Evolutionary conservation across 1,140 invertebrate genomes (phyloP).

Genomic region (Belonocnema kinseyi): DNA sequence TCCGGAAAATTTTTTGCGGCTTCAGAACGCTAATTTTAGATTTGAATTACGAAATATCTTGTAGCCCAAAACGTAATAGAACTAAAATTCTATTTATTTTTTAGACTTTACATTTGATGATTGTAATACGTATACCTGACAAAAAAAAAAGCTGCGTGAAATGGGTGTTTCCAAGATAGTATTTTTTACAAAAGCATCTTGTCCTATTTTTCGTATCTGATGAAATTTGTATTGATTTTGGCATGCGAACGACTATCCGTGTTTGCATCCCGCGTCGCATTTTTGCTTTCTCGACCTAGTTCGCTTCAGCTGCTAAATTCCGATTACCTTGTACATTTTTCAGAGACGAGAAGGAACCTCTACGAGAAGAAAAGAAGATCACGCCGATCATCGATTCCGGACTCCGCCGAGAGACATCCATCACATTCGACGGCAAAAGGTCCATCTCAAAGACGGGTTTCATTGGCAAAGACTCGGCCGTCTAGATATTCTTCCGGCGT

Average conservation of each 20-base stretch:
- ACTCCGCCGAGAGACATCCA: constrained; percentile 84
- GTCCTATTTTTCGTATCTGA: neutral
- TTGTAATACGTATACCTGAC: no score
- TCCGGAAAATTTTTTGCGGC: no score
- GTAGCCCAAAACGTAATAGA: no score
- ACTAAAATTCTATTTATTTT: no score
- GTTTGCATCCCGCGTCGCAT: neutral
- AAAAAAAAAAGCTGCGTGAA: no score
- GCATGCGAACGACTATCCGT: neutral
- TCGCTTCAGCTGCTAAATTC: neutral
- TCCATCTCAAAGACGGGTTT: constrained; percentile 88
- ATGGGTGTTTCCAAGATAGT: no score
- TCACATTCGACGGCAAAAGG: constrained; percentile 87
- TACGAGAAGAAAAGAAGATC: constrained; percentile 80
- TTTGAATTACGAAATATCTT: no score
- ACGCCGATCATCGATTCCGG: constrained; percentile 80
- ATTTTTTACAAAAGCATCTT: no score
- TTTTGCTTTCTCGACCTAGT: neutral
- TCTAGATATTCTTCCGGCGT: constrained; percentile 80
- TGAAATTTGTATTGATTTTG: neutral
- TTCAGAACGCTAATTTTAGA: no score
- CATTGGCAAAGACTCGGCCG: constrained; percentile 89
- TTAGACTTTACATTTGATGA: no score
- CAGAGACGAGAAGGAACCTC: constrained; percentile 89
- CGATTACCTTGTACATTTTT: constrained; percentile 42